These are phyloP conservation scores for Diadema setosum DNA, from an alignment of 35 echinoderm and acorn worm species.

Conservation along the genomic window DNA sequence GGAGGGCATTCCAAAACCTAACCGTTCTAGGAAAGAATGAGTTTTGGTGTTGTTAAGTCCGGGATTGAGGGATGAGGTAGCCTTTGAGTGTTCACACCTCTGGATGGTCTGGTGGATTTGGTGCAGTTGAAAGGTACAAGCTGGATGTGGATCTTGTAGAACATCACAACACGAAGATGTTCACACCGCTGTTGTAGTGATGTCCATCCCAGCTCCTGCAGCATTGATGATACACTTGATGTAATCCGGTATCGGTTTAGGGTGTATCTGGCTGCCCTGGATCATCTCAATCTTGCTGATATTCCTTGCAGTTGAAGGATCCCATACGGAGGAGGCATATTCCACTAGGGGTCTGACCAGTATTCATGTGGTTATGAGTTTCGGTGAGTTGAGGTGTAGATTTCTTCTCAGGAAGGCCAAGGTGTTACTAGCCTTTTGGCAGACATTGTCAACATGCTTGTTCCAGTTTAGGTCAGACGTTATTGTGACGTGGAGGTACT, in stretches of 20 bases:
- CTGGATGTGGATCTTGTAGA: background rate
- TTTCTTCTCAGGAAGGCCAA: constrained; percentile 21
- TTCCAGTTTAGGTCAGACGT: constrained; percentile 8
- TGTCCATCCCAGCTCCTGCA: background rate
- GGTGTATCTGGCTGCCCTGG: constrained; percentile 29
- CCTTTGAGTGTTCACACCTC: no score
- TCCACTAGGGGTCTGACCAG: constrained; percentile 33
- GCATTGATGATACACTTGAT: constrained; percentile 20
- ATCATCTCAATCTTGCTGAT: constrained; percentile 31
- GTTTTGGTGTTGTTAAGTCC: no score
- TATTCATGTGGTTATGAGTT: constrained; percentile 13
- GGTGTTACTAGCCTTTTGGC: constrained; percentile 27
- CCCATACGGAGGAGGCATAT: constrained; percentile 36
- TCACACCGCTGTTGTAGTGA: background rate
- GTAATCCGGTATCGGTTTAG: background rate
- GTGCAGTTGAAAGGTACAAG: background rate
- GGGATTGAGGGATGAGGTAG: no score
- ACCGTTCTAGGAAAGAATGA: no score
- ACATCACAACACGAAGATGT: background rate
- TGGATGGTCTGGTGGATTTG: no score
- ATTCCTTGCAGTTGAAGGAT: background rate
- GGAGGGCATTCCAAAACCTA: no score
- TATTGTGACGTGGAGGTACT: constrained; percentile 40
- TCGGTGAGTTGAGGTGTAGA: background rate
- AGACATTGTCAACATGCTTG: constrained; percentile 9